Conservation (phyloP, 2,888 invertebrate species). For the Sinelater perroti region DNA sequence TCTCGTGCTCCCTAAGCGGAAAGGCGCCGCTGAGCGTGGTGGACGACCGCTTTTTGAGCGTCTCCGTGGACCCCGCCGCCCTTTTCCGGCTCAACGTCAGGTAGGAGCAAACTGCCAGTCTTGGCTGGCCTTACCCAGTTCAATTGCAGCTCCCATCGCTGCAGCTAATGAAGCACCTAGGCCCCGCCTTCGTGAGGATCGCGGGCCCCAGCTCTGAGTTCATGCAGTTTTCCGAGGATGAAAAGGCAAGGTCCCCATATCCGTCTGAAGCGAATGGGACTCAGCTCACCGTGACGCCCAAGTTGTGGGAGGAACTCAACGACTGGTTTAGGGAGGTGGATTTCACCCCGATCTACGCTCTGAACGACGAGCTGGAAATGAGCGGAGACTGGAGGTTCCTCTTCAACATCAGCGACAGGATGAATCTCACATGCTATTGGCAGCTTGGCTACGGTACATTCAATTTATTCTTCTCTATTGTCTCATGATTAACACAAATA, state of each 20-base stretch:
- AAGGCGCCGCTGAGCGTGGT: slow-evolving; percentile 71
- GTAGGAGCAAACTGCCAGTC: slow-evolving; percentile 55
- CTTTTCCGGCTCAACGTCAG: slow-evolving; percentile 63
- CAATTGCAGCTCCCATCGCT: no score
- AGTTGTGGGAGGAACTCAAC: slow-evolving; percentile 58
- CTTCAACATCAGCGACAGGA: slow-evolving; percentile 69
- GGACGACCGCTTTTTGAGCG: slow-evolving; percentile 76
- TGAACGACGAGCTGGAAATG: slow-evolving; percentile 68
- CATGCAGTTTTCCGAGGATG: slow-evolving; percentile 56
- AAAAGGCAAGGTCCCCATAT: slow-evolving; percentile 17
- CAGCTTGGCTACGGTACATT: slow-evolving; percentile 76
- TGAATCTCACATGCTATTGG: slow-evolving; percentile 74
- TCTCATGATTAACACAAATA: slow-evolving; percentile 7
- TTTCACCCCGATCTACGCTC: slow-evolving; percentile 73
- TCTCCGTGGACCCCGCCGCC: slow-evolving; percentile 75
- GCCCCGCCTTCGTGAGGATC: slow-evolving; percentile 78
- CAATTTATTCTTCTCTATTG: slow-evolving; percentile 13
- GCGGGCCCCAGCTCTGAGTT: slow-evolving; percentile 72
- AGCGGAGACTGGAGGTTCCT: slow-evolving; percentile 73
- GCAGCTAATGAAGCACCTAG: slow-evolving; percentile 72
- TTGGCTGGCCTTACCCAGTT: neutral
- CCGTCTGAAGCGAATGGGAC: slow-evolving; percentile 37
- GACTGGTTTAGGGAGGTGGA: slow-evolving; percentile 67
- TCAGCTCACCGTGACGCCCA: slow-evolving; percentile 52
- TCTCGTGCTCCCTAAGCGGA: slow-evolving; percentile 63